These are phyloP conservation scores for Parotocinclus haroldoi DNA, from an alignment of 2,797 vertebrate species.

Conservation along the genomic window DNA sequence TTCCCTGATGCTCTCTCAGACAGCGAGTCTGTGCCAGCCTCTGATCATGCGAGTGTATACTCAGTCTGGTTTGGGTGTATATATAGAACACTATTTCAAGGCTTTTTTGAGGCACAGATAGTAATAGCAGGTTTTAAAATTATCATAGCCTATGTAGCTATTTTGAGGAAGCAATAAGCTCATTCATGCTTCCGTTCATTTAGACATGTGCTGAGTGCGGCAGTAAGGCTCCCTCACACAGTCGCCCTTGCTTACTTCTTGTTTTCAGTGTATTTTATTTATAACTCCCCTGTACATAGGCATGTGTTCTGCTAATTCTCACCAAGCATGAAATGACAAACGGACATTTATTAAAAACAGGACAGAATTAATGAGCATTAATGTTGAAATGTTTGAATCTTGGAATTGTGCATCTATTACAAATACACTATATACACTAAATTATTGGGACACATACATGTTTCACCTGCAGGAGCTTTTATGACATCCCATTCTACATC, in stretches of 20 bases:
- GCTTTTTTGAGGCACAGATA: slow-evolving; percentile 62
- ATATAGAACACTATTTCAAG: slow-evolving; percentile 73
- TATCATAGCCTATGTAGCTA: slow-evolving; percentile 58
- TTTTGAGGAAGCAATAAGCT: slow-evolving; percentile 54
- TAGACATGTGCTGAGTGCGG: slow-evolving; percentile 51
- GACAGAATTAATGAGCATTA: background rate
- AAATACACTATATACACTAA: too few species aligned
- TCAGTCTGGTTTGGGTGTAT: slow-evolving; percentile 51
- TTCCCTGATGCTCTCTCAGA: slow-evolving; percentile 49
- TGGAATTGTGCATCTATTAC: too few species aligned
- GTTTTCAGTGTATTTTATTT: slow-evolving; percentile 24
- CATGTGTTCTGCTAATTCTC: background rate
- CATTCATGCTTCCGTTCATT: slow-evolving; percentile 65
- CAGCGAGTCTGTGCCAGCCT: slow-evolving; percentile 36
- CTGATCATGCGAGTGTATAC: slow-evolving; percentile 29
- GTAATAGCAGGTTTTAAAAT: slow-evolving; percentile 68
- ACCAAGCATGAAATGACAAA: background rate
- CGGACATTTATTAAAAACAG: background rate
- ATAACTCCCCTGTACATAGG: background rate
- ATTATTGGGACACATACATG: too few species aligned
- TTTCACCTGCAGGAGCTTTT: too few species aligned
- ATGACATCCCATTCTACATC: too few species aligned
- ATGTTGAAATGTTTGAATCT: too few species aligned
- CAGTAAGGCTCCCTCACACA: slow-evolving; percentile 28
- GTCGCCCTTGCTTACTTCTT: slow-evolving; percentile 38